Conservation (phyloP, 2,888 invertebrate species). For the Pterobdella sp. region DNA sequence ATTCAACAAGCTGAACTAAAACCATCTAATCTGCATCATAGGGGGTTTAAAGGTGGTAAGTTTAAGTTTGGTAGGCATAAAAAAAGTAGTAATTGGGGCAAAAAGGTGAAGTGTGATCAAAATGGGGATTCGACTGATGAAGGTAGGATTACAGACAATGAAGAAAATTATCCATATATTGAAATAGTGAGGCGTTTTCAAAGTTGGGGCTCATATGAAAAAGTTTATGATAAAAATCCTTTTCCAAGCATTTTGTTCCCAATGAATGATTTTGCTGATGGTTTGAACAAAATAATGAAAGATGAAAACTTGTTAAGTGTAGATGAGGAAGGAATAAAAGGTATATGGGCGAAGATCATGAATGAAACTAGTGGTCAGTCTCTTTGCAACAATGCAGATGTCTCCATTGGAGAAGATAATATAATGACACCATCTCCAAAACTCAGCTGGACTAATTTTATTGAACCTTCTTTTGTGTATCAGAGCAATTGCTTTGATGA, state of each 20-base stretch:
- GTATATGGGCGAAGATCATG: not conserved
- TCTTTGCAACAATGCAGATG: not conserved
- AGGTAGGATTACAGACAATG: slow-evolving; percentile 1
- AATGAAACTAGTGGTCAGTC: not conserved
- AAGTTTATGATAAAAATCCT: not conserved
- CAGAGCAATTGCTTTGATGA: not conserved
- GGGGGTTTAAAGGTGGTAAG: not conserved
- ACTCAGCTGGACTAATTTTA: not conserved
- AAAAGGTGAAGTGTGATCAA: not conserved
- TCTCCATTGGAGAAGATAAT: not conserved
- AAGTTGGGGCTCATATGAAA: not conserved
- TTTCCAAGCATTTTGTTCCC: not conserved
- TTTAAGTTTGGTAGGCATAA: not conserved
- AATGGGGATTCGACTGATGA: not conserved
- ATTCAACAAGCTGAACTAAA: not conserved
- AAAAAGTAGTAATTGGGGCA: not conserved
- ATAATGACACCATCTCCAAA: not conserved
- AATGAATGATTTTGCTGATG: not conserved
- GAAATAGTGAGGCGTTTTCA: not conserved
- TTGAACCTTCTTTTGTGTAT: not conserved
- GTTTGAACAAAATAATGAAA: not conserved
- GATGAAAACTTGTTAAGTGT: not conserved
- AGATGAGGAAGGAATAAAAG: not conserved
- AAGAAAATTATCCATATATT: slow-evolving; percentile 4
- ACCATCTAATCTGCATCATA: not conserved